A percentile compares a stretch with the other conserved stretches of the same genome.
These are phyloP conservation scores for Nematostella vectensis DNA, from an alignment of 92 coral and sea anemone genomes.

Conservation along the genomic window DNA sequence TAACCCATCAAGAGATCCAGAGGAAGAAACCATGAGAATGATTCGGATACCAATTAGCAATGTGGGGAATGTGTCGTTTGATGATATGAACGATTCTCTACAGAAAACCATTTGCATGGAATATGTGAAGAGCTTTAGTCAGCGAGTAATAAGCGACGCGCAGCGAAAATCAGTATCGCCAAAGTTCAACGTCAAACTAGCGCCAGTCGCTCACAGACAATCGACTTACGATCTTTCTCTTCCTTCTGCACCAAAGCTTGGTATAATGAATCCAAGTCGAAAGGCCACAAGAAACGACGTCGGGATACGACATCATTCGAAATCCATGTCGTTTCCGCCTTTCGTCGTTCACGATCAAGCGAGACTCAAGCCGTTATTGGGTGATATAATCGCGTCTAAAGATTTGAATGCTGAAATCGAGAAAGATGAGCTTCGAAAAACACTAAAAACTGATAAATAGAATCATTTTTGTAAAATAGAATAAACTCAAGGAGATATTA, in stretches of 20 bases:
- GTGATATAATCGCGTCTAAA: not conserved
- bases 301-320: not conserved
- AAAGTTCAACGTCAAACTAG: not conserved
- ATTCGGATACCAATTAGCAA: not conserved
- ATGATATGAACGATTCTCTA: not conserved
- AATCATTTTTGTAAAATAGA: too few species aligned
- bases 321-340: not conserved
- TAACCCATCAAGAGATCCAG: not conserved
- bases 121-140: constrained; percentile 2
- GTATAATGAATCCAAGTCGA: not conserved
- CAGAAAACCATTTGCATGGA: constrained; percentile 1
- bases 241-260: not conserved
- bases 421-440: not conserved
- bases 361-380: not conserved
- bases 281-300: not conserved
- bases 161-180: not conserved
- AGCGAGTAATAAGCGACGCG: not conserved
- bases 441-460: not conserved
- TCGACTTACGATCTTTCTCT: not conserved
- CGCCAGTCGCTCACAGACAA: not conserved
- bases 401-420: constrained; percentile 4
- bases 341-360: not conserved
- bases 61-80: not conserved
- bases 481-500: too few species aligned
- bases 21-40: not conserved